Base-by-base conservation (phyloP, 92 coral and sea anemone genomes). In the Umimayanthus chanpuru region DNA sequence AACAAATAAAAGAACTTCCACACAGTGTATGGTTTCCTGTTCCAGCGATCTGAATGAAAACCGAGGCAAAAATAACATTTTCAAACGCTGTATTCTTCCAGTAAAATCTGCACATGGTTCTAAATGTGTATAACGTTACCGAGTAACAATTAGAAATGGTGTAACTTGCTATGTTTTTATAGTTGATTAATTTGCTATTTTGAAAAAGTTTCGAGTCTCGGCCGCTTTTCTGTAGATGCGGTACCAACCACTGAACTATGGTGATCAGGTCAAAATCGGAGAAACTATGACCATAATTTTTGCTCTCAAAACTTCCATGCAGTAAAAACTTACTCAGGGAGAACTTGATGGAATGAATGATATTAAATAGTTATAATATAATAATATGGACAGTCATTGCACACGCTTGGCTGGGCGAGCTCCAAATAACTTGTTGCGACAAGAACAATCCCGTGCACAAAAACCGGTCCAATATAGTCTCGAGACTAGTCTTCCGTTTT, bases 401-500 rank as follows among this genome's bases (percentile, higher is more conserved):
- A 53, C 36, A 44, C 82, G 66, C 82, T 50, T 78, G 82, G 41
- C 36, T 53, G 64, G 58, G 28, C 20, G 65, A n/a, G 82, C 7
- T 44, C 61, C 30, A 23, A 39, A n/a, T 6, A 23, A 78, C 0
- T 20, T 78, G 79, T 75, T 43, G 25, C 11, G 79, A 39, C 53
- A 75, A 6, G 23, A 56, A 56, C 15, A 26, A 21, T 1, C 68
- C 7, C 4, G 4, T 71, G 15, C 76, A 0, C 18, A 14, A 26
- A 11, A 26, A 28, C 76, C 2, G 8, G 76, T 71, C 39, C 81
- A 47, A 76, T 49, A 23, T 53, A 21, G 4, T 12, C 23, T 47
- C 61, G 82, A 78, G 66, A 78, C 21, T 78, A 20, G 26, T 43
- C 82, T 78, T 44, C 36, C 56, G 61, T 78, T 25, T 50, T 44